A percentile compares a stretch with the other conserved stretches of the same genome.
Conservation (phyloP, 2,888 invertebrate species). For the Ganaspis brasiliensis region DNA sequence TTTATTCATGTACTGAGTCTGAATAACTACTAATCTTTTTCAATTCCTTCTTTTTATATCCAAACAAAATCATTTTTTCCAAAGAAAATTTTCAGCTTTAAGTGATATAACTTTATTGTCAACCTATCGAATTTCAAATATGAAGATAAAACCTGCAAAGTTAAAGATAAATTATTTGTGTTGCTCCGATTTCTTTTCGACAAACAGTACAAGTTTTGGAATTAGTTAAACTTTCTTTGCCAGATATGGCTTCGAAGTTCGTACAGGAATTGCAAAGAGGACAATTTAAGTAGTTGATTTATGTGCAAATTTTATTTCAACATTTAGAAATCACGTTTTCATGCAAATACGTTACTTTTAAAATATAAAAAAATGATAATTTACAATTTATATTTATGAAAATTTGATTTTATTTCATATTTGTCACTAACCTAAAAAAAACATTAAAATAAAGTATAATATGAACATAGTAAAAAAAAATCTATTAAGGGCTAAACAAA, state of each 20-base stretch:
- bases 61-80: too few species aligned
- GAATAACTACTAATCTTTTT: too few species aligned
- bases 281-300: slow-evolving; percentile 2
- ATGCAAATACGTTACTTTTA: not conserved
- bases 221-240: slow-evolving; percentile 17
- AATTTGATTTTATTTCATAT: too few species aligned
- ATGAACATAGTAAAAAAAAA: too few species aligned
- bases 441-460: too few species aligned
- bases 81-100: too few species aligned
- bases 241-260: not conserved
- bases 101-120: not conserved
- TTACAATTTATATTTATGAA: too few species aligned
- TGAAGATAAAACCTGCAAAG: not conserved
- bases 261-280: not conserved
- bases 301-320: slow-evolving; percentile 2
- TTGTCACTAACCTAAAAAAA: too few species aligned
- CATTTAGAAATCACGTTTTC: not conserved
- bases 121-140: not conserved
- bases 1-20: too few species aligned
- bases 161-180: not conserved
- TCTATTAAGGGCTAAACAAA: too few species aligned
- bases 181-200: not conserved
- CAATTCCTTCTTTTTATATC: too few species aligned
- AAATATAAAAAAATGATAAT: not conserved
- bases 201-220: slow-evolving; percentile 9